phyloP scores from a whole-genome alignment of 23 tunicate genomes.

The Trididemnum clinides region DNA sequence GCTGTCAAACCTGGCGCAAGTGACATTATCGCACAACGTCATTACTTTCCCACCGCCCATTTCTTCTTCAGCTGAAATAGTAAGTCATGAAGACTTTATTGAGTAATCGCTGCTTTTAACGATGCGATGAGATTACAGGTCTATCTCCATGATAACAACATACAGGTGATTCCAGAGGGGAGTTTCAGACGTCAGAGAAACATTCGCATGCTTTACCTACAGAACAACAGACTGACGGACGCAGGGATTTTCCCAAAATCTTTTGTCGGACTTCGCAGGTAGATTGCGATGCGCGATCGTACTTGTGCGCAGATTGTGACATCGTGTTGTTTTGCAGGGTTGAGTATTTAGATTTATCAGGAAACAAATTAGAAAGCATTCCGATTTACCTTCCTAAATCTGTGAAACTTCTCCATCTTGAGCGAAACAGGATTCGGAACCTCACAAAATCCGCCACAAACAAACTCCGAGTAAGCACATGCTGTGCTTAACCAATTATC shows the following conservation, averaged over 20 bases:
- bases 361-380: conserved; percentile 28
- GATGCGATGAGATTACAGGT: conserved; percentile 21
- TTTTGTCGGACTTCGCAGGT: conserved; percentile 57
- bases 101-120: conserved; percentile 5
- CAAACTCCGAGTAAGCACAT: too few relatives aligned
- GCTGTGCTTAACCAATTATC: too few relatives aligned
- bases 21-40: conserved; percentile 59
- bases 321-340: conserved; percentile 29
- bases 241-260: conserved; percentile 43
- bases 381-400: conserved; percentile 49
- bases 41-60: conserved; percentile 38
- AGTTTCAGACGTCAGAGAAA: conserved; percentile 46
- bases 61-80: conserved; percentile 54
- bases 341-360: conserved; percentile 63
- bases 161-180: conserved; percentile 33
- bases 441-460: background rate
- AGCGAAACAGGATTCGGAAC: conserved; percentile 41
- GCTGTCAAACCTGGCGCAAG: conserved; percentile 34
- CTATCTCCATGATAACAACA: conserved; percentile 53
- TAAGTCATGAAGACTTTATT: too few relatives aligned
- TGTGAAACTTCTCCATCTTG: conserved; percentile 58
- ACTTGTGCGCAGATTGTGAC: too few relatives aligned
- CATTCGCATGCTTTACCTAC: conserved; percentile 41
- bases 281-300: background rate
- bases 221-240: conserved; percentile 44